These are phyloP conservation scores for Manis pentadactyla DNA, from an alignment of 2,797 vertebrate species.

Conservation along the genomic window DNA sequence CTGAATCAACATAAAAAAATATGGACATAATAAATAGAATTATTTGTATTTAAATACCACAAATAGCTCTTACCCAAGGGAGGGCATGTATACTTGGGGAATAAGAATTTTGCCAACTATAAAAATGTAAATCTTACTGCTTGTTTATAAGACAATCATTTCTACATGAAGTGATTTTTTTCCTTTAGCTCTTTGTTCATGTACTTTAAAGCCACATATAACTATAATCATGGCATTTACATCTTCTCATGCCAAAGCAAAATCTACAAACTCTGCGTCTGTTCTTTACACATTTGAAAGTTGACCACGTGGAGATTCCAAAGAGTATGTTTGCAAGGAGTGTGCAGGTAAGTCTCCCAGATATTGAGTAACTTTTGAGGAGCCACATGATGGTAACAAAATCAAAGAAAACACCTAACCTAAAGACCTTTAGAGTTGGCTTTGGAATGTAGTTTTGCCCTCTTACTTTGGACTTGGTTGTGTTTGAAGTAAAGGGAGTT, in stretches of 20 bases:
- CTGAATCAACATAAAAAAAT: neutral
- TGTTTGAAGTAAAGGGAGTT: neutral
- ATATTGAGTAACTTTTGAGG: neutral
- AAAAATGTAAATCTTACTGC: neutral
- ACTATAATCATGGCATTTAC: neutral
- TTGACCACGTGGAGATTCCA: neutral
- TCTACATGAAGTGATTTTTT: neutral
- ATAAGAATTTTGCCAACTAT: neutral
- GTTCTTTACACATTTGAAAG: neutral
- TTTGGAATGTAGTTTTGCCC: neutral
- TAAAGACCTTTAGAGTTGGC: neutral
- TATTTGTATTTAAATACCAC: slow-evolving; percentile 6
- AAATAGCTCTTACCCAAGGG: neutral
- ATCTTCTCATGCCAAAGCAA: neutral
- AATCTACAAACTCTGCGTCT: neutral
- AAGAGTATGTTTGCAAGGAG: neutral
- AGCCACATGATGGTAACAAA: neutral
- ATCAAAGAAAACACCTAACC: neutral
- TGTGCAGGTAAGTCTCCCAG: neutral
- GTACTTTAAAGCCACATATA: neutral
- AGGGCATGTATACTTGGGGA: neutral
- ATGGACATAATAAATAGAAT: neutral
- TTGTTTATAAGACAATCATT: neutral
- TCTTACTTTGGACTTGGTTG: slow-evolving; percentile 3
- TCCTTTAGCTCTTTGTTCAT: neutral